These are phyloP conservation scores for Noctua pronuba DNA, from an alignment of 2,888 invertebrate species.

Conservation along the genomic window DNA sequence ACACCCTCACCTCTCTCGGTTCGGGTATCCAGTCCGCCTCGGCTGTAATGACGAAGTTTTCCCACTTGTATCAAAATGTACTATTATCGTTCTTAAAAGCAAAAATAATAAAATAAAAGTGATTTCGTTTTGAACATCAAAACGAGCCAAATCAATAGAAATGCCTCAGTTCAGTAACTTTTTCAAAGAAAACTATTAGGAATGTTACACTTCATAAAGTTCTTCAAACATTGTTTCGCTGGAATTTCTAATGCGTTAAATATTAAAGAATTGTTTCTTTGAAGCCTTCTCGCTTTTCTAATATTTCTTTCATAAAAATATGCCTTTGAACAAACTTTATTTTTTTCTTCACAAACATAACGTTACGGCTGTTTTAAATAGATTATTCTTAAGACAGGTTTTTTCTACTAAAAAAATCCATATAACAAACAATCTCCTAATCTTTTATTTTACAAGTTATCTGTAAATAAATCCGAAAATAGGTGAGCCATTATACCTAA, in stretches of 20 bases:
- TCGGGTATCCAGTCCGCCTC: background rate
- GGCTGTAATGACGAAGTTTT: background rate
- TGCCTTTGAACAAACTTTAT: constrained; percentile 17
- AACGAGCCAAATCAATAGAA: background rate
- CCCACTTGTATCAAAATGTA: background rate
- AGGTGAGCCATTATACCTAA: background rate
- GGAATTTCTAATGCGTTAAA: constrained; percentile 21
- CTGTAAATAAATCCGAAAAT: background rate
- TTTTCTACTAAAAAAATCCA: background rate
- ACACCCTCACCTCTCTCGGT: background rate
- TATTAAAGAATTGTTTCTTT: constrained; percentile 30
- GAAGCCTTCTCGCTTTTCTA: constrained; percentile 2
- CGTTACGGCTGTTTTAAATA: background rate
- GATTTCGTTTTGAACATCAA: background rate
- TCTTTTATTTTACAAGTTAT: background rate
- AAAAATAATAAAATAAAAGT: background rate
- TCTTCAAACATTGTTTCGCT: constrained; percentile 40
- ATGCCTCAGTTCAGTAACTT: background rate
- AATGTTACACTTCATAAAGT: constrained; percentile 36
- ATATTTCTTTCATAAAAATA: constrained; percentile 11
- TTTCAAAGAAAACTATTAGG: constrained; percentile 5
- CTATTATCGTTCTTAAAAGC: background rate
- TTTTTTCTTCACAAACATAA: background rate
- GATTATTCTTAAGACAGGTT: background rate
- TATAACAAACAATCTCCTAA: background rate